These are phyloP conservation scores for Hypotaenidia philippensis DNA, from an alignment of 2,797 vertebrate species.

Conservation along the genomic window DNA sequence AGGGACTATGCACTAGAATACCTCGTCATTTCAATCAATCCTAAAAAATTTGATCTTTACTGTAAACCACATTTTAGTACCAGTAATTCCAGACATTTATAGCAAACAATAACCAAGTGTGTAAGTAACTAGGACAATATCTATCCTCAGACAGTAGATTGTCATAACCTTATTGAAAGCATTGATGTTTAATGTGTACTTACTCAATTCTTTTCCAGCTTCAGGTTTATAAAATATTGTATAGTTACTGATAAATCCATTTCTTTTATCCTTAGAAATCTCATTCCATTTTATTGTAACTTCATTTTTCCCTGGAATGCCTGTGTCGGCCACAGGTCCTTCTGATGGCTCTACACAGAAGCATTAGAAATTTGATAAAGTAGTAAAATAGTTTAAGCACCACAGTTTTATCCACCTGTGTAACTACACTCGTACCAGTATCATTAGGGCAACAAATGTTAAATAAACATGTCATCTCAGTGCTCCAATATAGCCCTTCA, in stretches of 20 bases:
- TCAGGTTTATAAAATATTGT: constrained; percentile 79
- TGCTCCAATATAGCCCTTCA: background rate
- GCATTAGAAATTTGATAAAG: background rate
- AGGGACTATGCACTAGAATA: background rate
- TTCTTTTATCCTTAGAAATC: constrained; percentile 70
- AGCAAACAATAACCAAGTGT: background rate
- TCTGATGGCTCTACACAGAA: constrained; percentile 67
- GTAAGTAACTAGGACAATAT: background rate
- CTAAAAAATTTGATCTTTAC: background rate
- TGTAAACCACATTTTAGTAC: background rate
- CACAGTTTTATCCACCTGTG: fast-evolving
- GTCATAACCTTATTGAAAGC: background rate
- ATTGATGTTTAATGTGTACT: background rate
- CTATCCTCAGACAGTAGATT: background rate
- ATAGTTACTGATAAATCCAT: constrained; percentile 78
- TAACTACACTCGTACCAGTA: background rate
- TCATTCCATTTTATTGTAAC: constrained; percentile 76
- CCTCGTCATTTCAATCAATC: background rate
- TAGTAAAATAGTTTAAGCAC: background rate
- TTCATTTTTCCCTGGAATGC: constrained; percentile 61
- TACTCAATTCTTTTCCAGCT: constrained; percentile 72
- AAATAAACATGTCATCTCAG: background rate
- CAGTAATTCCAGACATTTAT: background rate
- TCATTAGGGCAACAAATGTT: background rate
- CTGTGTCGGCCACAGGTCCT: constrained; percentile 64